Evolutionary conservation across 2,113 vertebrate genomes (phyloP).

Genomic region (Gallinago jamesoni): DNA sequence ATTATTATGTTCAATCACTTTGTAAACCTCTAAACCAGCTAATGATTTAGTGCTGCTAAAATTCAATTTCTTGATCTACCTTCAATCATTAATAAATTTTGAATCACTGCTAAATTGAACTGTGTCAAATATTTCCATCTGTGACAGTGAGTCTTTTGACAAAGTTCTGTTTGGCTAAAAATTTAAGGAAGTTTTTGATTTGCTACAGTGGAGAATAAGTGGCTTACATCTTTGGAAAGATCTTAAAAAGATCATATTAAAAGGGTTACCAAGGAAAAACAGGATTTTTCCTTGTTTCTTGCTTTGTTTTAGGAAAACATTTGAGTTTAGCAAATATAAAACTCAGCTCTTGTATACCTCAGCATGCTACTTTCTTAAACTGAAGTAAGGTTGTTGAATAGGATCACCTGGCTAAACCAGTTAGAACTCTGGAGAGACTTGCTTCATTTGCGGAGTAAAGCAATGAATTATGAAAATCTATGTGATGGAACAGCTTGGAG

Average conservation of each 20-base stretch:
- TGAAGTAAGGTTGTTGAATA: background rate
- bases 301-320: background rate
- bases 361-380: background rate
- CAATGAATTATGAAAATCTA: background rate
- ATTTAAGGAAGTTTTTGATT: background rate
- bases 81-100: background rate
- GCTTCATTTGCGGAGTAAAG: background rate
- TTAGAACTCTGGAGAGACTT: background rate
- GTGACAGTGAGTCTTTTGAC: background rate
- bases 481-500: background rate
- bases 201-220: background rate
- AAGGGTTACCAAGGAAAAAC: background rate
- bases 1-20: background rate
- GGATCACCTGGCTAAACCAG: background rate
- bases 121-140: background rate
- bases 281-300: fast-evolving
- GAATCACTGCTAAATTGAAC: background rate
- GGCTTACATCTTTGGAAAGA: background rate
- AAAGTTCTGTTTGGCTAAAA: background rate
- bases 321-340: background rate
- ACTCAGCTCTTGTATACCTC: background rate
- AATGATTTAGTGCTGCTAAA: background rate
- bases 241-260: background rate
- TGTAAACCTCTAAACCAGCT: background rate
- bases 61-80: background rate